A percentile compares a stretch with the other conserved stretches of the same genome.
These are phyloP conservation scores for Coelinius sp. DNA, from an alignment of 2,888 invertebrate genomes.

Conservation along the genomic window DNA sequence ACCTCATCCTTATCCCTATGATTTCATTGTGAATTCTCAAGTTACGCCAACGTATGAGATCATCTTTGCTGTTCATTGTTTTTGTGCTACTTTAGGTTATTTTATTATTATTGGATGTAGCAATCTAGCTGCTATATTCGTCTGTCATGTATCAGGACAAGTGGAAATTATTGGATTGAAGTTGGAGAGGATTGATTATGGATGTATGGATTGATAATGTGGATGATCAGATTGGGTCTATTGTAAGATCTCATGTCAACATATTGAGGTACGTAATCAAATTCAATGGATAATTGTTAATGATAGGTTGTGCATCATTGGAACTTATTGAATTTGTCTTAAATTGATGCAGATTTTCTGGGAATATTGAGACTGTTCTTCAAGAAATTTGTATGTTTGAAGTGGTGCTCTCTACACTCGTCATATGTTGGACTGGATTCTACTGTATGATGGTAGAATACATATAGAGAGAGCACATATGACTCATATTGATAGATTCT, in stretches of 20 bases:
- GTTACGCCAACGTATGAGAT: slow-evolving; percentile 59
- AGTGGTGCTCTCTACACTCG: slow-evolving; percentile 11
- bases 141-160: slow-evolving; percentile 62
- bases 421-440: slow-evolving; percentile 35
- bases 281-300: neutral
- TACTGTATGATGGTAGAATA: slow-evolving; percentile 34
- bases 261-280: slow-evolving; percentile 46
- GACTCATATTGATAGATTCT: too few species aligned
- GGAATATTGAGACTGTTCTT: slow-evolving; percentile 5
- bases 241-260: slow-evolving; percentile 45
- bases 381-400: slow-evolving; percentile 35
- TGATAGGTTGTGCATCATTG: neutral
- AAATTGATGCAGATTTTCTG: slow-evolving; percentile 5
- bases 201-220: neutral
- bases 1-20: slow-evolving; percentile 58
- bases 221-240: slow-evolving; percentile 27
- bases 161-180: slow-evolving; percentile 51
- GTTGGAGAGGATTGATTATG: slow-evolving; percentile 32
- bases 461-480: neutral
- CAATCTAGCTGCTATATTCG: slow-evolving; percentile 60
- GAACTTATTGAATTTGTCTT: neutral
- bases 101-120: slow-evolving; percentile 58
- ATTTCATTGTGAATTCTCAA: slow-evolving; percentile 53
- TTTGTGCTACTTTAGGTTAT: slow-evolving; percentile 57
- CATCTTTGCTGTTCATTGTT: slow-evolving; percentile 55